These are phyloP conservation scores for Drosophila melanosoma DNA, from an alignment of 2,888 invertebrate species.

Conservation along the genomic window DNA sequence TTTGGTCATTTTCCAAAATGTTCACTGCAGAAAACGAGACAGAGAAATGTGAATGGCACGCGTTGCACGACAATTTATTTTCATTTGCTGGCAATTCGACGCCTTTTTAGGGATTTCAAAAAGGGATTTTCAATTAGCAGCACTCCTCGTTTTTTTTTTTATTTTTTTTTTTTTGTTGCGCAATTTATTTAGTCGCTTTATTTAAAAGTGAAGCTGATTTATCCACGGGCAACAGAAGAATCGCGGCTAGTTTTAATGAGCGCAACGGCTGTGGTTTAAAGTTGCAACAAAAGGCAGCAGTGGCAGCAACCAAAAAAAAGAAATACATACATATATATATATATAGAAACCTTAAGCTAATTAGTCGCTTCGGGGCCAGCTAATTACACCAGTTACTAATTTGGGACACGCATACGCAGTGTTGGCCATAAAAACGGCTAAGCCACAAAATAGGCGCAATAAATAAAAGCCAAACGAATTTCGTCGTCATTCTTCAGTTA, in stretches of 20 bases:
- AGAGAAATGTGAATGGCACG: slow-evolving; percentile 13
- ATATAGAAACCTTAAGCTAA: slow-evolving; percentile 59
- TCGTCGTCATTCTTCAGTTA: background rate
- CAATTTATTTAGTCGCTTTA: slow-evolving; percentile 61
- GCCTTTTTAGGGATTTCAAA: slow-evolving; percentile 55
- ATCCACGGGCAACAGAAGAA: slow-evolving; percentile 32
- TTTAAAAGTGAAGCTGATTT: slow-evolving; percentile 62
- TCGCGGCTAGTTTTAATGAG: slow-evolving; percentile 41
- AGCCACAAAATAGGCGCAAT: slow-evolving; percentile 75
- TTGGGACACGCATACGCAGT: slow-evolving; percentile 47
- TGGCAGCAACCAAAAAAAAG: background rate
- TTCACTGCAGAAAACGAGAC: background rate
- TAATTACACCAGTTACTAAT: slow-evolving; percentile 63
- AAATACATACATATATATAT: background rate
- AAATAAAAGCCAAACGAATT: slow-evolving; percentile 67
- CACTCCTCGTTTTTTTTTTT: background rate
- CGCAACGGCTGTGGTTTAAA: slow-evolving; percentile 30
- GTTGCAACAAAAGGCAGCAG: slow-evolving; percentile 30
- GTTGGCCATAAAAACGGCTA: slow-evolving; percentile 74
- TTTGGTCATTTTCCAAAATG: slow-evolving; percentile 66
- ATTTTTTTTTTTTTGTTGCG: background rate
- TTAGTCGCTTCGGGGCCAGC: slow-evolving; percentile 68
- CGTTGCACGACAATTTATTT: slow-evolving; percentile 58
- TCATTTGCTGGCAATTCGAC: slow-evolving; percentile 51
- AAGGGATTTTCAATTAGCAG: slow-evolving; percentile 74